phyloP scores from a whole-genome alignment of 2,113 vertebrate genomes.

The Psittacula cyanocephala region DNA sequence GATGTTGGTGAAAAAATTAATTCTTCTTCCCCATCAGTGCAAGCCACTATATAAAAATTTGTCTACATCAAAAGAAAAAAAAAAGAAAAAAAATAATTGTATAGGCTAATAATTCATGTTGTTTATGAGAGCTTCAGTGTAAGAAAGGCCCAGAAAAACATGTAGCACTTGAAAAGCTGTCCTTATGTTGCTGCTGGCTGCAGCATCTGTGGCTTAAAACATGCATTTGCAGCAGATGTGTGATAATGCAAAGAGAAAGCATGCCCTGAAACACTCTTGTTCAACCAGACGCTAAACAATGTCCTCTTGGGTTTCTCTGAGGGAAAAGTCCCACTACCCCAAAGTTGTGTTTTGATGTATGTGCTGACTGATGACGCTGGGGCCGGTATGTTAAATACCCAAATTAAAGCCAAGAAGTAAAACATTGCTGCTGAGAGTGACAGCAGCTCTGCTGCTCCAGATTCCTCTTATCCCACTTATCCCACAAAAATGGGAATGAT shows the following conservation, averaged over 20 bases:
- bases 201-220: neutral
- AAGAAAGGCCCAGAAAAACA: neutral
- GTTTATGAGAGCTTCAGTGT: neutral
- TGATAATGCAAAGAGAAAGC: neutral
- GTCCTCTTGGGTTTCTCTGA: neutral
- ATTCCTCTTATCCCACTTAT: neutral
- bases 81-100: neutral
- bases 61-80: neutral
- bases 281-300: accelerated
- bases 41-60: neutral
- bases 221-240: neutral
- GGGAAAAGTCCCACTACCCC: neutral
- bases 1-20: neutral
- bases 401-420: neutral
- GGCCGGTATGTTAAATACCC: neutral
- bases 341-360: neutral
- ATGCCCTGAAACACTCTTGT: neutral
- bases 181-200: neutral
- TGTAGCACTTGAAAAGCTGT: neutral
- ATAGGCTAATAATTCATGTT: neutral
- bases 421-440: neutral
- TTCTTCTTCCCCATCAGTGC: neutral
- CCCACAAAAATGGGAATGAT: neutral
- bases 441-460: neutral
- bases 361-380: accelerated